These are phyloP conservation scores for Erythrolamprus reginae DNA, from an alignment of 2,113 vertebrate species.

Conservation along the genomic window DNA sequence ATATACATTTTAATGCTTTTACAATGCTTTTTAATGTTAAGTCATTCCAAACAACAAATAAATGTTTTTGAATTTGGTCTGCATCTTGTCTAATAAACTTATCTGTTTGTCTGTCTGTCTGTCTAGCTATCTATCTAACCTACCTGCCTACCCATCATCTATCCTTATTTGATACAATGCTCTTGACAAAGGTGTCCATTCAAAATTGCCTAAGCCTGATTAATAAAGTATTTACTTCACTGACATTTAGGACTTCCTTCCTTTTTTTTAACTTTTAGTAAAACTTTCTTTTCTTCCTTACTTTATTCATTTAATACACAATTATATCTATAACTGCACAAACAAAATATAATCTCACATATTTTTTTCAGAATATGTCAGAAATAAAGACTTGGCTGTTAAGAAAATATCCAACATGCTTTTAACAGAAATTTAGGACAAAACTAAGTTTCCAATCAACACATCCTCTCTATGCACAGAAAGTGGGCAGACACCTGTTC, in stretches of 20 bases:
- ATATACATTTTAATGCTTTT: background rate
- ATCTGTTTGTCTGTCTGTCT: background rate
- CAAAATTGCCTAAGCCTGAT: background rate
- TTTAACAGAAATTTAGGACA: background rate
- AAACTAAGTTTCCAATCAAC: background rate
- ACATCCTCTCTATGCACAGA: background rate
- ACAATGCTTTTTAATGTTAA: background rate
- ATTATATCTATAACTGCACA: background rate
- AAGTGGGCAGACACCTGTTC: background rate
- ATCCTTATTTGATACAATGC: background rate
- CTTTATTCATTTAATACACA: background rate
- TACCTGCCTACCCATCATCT: background rate
- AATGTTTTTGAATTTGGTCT: background rate
- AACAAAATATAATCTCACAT: background rate
- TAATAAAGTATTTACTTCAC: background rate
- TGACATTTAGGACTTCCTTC: background rate
- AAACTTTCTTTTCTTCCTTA: background rate
- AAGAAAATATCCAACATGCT: background rate
- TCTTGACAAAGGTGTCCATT: background rate
- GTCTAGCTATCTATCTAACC: no score
- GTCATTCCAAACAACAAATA: background rate
- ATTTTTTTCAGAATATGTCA: background rate
- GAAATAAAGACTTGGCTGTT: background rate
- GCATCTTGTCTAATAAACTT: background rate
- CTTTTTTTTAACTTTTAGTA: background rate